A percentile compares a stretch with the other conserved stretches of the same genome.
These are phyloP conservation scores for Lycocorax pyrrhopterus DNA, from an alignment of 2,113 vertebrate genomes.

Conservation along the genomic window DNA sequence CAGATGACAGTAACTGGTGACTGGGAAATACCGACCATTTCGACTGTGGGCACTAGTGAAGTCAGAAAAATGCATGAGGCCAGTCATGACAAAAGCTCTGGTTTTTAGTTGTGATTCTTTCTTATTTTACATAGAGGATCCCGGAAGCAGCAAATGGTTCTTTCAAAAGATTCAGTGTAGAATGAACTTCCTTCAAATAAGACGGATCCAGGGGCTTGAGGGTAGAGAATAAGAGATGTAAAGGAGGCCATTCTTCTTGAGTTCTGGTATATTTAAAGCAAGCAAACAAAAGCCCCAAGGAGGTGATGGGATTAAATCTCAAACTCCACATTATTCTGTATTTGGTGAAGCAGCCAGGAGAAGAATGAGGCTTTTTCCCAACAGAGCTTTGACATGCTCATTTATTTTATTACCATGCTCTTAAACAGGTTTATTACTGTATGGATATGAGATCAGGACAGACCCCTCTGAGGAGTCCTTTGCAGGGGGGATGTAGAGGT, in stretches of 20 bases:
- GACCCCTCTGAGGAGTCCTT: neutral
- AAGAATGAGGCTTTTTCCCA: neutral
- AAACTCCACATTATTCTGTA: neutral
- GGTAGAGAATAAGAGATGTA: neutral
- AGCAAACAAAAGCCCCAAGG: neutral
- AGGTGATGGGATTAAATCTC: neutral
- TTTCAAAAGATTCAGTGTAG: neutral
- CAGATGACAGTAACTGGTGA: neutral
- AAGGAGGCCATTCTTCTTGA: neutral
- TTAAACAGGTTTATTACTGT: neutral
- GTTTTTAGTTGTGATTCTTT: neutral
- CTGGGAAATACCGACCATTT: neutral
- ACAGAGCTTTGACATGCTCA: neutral
- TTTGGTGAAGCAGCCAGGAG: neutral
- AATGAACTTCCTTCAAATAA: neutral
- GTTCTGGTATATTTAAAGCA: neutral
- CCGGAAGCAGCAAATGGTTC: neutral
- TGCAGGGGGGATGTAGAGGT: neutral
- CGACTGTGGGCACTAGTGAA: rapidly evolving
- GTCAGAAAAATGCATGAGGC: neutral
- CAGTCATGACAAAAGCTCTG: neutral
- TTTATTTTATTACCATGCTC: neutral
- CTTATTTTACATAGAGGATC: neutral
- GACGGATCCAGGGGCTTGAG: neutral
- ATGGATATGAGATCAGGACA: neutral